A percentile compares a stretch with the other conserved stretches of the same genome.
Evolutionary conservation across 2,797 vertebrate genomes (phyloP).

Genomic region (Argyrosomus regius): DNA sequence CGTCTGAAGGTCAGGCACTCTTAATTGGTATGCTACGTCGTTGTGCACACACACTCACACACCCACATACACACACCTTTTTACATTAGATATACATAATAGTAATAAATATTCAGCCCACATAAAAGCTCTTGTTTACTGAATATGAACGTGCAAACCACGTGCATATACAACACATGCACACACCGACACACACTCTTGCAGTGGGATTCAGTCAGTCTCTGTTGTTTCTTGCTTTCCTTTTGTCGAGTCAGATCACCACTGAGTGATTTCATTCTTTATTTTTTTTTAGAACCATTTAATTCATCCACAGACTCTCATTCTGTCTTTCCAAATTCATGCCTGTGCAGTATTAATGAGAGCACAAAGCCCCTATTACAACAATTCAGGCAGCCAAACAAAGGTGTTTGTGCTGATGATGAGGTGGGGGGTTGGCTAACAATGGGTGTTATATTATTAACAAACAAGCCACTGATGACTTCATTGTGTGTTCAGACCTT

Average conservation of each 20-base stretch:
- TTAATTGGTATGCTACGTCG: constrained; percentile 40
- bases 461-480: constrained; percentile 12
- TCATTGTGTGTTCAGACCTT: constrained; percentile 1
- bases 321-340: constrained; percentile 42
- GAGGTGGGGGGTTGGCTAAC: constrained; percentile 5
- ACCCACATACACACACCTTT: constrained; percentile 2
- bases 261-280: constrained; percentile 24
- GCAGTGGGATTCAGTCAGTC: constrained; percentile 12
- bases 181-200: neutral
- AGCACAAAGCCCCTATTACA: constrained; percentile 20
- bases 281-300: constrained; percentile 24
- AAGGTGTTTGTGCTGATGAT: constrained; percentile 32
- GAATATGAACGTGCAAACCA: constrained; percentile 2
- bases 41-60: constrained; percentile 5
- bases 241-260: constrained; percentile 20
- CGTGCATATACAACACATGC: neutral
- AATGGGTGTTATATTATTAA: constrained; percentile 3
- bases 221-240: constrained; percentile 25
- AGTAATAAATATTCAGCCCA: constrained; percentile 2
- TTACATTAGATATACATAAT: neutral
- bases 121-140: constrained; percentile 3
- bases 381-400: constrained; percentile 24
- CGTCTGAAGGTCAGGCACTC: constrained; percentile 41
- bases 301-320: constrained; percentile 21
- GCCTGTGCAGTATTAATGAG: constrained; percentile 66